These are phyloP conservation scores for Aptenodytes forsteri DNA, from an alignment of 2,113 vertebrate genomes.

Conservation along the genomic window DNA sequence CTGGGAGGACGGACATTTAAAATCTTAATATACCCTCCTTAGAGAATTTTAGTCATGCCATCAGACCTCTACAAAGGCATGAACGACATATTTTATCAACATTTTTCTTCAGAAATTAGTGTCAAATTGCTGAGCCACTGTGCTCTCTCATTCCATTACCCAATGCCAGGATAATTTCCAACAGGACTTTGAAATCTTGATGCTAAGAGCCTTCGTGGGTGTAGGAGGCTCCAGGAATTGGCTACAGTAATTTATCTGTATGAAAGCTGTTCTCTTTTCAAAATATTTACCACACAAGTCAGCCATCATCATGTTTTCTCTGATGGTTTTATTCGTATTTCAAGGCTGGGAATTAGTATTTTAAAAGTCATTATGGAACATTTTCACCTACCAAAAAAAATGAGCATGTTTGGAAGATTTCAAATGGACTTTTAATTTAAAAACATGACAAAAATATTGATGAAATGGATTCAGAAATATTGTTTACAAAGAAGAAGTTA, in stretches of 20 bases:
- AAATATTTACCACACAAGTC: not conserved
- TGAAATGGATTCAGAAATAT: not conserved
- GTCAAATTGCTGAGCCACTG: not conserved
- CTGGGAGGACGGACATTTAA: not conserved
- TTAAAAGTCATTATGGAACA: not conserved
- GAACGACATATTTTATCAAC: not conserved
- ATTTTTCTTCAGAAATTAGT: not conserved
- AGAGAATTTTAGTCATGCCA: not conserved
- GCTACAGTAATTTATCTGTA: not conserved
- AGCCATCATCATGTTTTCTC: not conserved
- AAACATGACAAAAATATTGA: not conserved
- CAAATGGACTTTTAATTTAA: not conserved
- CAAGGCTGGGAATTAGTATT: not conserved
- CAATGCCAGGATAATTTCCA: conserved; percentile 4
- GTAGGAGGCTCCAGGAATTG: not conserved
- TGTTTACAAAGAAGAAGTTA: not conserved
- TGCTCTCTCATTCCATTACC: not conserved
- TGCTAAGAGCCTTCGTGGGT: not conserved
- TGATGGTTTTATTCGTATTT: not conserved
- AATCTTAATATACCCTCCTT: not conserved
- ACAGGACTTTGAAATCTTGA: not conserved
- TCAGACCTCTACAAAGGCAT: not conserved
- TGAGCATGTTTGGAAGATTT: not conserved
- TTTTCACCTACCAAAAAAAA: not conserved
- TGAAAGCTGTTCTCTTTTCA: not conserved